These are phyloP conservation scores for Chamaea fasciata DNA, from an alignment of 2,113 vertebrate genomes.

Conservation along the genomic window DNA sequence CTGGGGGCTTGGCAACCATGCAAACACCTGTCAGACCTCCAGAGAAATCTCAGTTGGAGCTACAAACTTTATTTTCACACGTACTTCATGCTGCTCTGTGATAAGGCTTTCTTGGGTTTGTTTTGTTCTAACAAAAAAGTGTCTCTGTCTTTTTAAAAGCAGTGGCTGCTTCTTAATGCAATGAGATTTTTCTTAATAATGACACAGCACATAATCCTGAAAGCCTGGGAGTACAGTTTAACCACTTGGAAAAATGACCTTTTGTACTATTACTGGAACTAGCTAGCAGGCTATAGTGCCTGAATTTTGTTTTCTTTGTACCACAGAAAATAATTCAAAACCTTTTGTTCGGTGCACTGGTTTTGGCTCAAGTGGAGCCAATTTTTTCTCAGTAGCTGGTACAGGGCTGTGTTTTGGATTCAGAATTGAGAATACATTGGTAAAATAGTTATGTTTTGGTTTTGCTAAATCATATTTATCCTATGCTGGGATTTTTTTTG, in stretches of 20 bases:
- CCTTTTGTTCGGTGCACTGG: background rate
- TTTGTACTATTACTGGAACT: background rate
- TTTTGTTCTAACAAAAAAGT: background rate
- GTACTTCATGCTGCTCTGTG: background rate
- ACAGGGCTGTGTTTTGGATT: background rate
- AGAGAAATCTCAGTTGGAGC: background rate
- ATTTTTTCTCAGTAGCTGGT: background rate
- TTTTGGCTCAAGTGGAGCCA: background rate
- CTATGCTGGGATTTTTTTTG: background rate
- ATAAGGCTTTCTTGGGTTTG: background rate
- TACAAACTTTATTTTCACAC: slow-evolving; percentile 17
- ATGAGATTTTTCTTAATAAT: background rate
- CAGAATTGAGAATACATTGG: background rate
- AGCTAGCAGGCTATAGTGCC: background rate
- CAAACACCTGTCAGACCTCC: background rate
- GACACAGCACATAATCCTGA: background rate
- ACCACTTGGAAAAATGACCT: slow-evolving; percentile 7
- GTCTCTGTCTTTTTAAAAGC: background rate
- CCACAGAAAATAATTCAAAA: background rate
- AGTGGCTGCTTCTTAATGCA: background rate
- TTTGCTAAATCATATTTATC: background rate
- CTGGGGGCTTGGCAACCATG: background rate
- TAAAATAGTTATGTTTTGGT: background rate
- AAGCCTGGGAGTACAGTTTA: background rate
- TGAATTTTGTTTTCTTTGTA: background rate